phyloP scores from a whole-genome alignment of 2,888 invertebrate genomes.

The Sinopyrophorus schimmeli region DNA sequence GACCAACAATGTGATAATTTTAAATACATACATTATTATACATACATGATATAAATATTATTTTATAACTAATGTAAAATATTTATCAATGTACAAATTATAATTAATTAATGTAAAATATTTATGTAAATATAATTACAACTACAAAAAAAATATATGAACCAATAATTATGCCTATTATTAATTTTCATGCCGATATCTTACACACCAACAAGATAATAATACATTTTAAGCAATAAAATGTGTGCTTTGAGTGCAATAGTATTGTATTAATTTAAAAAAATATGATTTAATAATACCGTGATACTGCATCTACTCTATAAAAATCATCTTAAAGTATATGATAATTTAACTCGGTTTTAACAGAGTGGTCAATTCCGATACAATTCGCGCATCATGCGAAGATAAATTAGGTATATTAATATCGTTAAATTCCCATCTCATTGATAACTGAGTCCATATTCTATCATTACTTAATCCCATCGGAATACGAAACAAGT shows the following conservation, averaged over 20 bases:
- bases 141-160: neutral
- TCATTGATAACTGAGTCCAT: slow-evolving; percentile 55
- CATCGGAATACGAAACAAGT: slow-evolving; percentile 56
- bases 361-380: slow-evolving; percentile 43
- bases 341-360: slow-evolving; percentile 40
- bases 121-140: slow-evolving; percentile 5
- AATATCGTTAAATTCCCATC: slow-evolving; percentile 58
- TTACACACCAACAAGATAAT: too few relatives aligned
- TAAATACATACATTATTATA: slow-evolving; percentile 8
- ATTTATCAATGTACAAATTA: neutral
- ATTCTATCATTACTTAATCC: slow-evolving; percentile 56
- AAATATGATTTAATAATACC: too few relatives aligned
- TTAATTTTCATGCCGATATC: too few relatives aligned
- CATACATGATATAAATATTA: neutral
- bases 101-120: neutral
- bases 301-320: neutral
- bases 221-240: too few relatives aligned
- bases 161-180: neutral
- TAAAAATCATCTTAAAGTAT: neutral
- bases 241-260: too few relatives aligned
- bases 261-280: too few relatives aligned
- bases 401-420: slow-evolving; percentile 42
- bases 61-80: slow-evolving; percentile 11
- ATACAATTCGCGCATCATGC: slow-evolving; percentile 48
- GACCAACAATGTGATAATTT: slow-evolving; percentile 31